These are phyloP conservation scores for Heliconius charithonia DNA, from an alignment of 2,888 invertebrate species.

Conservation along the genomic window DNA sequence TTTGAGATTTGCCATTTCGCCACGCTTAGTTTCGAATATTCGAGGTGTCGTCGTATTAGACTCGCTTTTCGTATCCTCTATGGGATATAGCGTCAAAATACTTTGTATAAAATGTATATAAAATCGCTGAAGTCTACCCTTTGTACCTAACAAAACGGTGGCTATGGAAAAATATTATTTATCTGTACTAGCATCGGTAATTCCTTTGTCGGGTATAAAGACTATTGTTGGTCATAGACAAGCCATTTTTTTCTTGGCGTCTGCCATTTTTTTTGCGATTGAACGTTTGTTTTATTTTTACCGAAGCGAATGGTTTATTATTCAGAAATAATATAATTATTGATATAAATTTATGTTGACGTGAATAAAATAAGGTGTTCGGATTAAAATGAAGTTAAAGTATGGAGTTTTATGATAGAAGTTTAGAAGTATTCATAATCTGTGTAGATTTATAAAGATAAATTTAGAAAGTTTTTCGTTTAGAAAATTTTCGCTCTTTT, in stretches of 20 bases:
- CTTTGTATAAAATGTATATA: background rate
- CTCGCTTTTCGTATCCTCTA: too few species aligned
- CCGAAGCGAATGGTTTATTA: constrained; percentile 42
- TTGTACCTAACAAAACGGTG: constrained; percentile 53
- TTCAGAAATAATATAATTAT: constrained; percentile 23
- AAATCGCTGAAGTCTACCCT: constrained; percentile 49
- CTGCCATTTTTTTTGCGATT: constrained; percentile 62
- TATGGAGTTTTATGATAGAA: background rate
- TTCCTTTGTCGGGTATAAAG: constrained; percentile 67
- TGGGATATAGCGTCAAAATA: background rate
- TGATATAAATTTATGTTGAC: constrained; percentile 21
- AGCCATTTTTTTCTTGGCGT: constrained; percentile 64
- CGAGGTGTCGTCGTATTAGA: too few species aligned
- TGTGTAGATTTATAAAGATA: background rate
- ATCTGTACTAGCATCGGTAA: constrained; percentile 69
- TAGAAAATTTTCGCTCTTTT: background rate
- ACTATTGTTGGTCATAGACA: constrained; percentile 65
- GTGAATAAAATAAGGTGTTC: constrained; percentile 13
- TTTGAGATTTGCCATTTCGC: too few species aligned
- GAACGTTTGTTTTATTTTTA: constrained; percentile 45
- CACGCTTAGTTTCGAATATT: too few species aligned
- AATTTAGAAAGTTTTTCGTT: background rate
- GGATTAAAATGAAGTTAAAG: background rate
- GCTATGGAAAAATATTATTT: constrained; percentile 76
- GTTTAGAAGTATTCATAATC: background rate